Conservation (phyloP, 2,888 invertebrate genomes). For the Amiota communis region DNA sequence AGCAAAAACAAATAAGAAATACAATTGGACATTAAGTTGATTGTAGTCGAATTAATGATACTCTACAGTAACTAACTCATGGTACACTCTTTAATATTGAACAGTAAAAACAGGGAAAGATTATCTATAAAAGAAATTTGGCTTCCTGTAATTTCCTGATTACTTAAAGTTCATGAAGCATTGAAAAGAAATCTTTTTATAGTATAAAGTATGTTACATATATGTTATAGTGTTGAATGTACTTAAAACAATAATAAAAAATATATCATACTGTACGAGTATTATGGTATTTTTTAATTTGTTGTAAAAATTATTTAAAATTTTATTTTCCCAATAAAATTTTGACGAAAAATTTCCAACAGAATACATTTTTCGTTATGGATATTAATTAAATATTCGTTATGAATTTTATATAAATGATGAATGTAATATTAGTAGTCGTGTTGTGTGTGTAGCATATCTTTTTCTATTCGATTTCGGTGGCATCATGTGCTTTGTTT, state of each 20-base stretch:
- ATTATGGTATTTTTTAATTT: not conserved
- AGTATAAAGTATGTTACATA: no score
- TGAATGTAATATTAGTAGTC: not conserved
- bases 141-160: no score
- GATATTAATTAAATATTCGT: conserved; percentile 6
- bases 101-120: no score
- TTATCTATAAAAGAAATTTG: no score
- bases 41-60: no score
- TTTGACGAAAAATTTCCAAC: not conserved
- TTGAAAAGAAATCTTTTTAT: no score
- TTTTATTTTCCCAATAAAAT: not conserved
- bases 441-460: not conserved
- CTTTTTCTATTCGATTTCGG: not conserved
- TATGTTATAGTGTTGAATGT: not conserved
- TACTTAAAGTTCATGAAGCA: no score
- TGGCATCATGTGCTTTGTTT: not conserved
- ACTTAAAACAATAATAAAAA: not conserved
- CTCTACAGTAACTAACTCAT: no score
- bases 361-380: not conserved
- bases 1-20: not conserved
- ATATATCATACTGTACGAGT: not conserved
- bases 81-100: no score
- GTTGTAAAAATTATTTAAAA: not conserved
- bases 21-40: not conserved
- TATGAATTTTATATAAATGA: not conserved